Conservation (phyloP, 2,113 vertebrate species). For the Tetrao urogallus region DNA sequence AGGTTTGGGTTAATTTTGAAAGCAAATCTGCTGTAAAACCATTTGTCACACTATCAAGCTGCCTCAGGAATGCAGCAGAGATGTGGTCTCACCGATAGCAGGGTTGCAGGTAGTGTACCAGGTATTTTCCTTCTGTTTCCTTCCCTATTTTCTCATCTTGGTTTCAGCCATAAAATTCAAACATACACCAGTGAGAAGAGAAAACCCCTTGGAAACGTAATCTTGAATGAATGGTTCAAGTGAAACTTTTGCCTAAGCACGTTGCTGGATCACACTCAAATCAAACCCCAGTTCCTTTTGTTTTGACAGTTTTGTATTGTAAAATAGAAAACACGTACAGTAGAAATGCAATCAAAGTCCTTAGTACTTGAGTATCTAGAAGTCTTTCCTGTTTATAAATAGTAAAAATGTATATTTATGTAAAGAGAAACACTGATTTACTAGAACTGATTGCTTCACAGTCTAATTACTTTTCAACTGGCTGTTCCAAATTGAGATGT, state of each 20-base stretch:
- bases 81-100: neutral
- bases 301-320: constrained; percentile 74
- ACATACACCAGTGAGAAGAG: neutral
- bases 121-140: neutral
- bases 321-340: constrained; percentile 72
- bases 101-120: accelerated
- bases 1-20: neutral
- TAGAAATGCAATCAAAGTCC: constrained; percentile 70
- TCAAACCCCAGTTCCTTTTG: constrained; percentile 54
- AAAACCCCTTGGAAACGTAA: neutral
- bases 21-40: neutral
- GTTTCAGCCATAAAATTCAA: neutral
- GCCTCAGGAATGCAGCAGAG: neutral
- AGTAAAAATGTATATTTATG: constrained; percentile 78
- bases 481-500: constrained; percentile 88
- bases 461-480: constrained; percentile 87
- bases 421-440: constrained; percentile 84
- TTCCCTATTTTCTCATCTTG: neutral
- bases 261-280: neutral
- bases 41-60: accelerated
- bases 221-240: neutral
- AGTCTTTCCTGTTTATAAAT: constrained; percentile 75
- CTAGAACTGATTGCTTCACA: constrained; percentile 85
- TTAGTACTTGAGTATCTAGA: constrained; percentile 71
- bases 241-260: neutral